Evolutionary conservation across 1,140 invertebrate genomes (phyloP).

Genomic region (Drosophila saltans): DNA sequence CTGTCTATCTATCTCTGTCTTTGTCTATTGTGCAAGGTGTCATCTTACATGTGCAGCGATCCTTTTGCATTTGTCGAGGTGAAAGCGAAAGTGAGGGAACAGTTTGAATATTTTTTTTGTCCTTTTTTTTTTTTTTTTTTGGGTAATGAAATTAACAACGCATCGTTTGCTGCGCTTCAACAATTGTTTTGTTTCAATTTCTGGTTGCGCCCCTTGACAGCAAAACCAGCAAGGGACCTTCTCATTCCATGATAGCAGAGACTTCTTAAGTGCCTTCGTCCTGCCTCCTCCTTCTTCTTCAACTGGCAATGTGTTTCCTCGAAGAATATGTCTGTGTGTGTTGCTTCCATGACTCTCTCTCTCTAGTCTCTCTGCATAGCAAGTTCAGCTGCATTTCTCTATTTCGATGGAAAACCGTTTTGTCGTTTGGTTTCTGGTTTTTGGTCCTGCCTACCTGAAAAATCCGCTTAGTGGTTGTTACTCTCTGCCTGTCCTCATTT

Average conservation of each 20-base stretch:
- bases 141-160: constrained; percentile 77
- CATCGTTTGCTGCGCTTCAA: constrained; percentile 74
- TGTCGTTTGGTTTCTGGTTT: constrained; percentile 8
- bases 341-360: neutral
- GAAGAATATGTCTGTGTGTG: constrained; percentile 25
- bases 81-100: constrained; percentile 71
- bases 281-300: neutral
- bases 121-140: constrained; percentile 27
- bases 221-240: constrained; percentile 22
- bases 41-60: constrained; percentile 61
- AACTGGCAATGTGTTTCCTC: constrained; percentile 40
- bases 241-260: neutral
- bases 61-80: constrained; percentile 10
- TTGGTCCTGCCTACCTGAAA: constrained; percentile 63
- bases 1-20: constrained; percentile 1
- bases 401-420: constrained; percentile 37
- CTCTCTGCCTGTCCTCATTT: constrained; percentile 47
- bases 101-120: constrained; percentile 35
- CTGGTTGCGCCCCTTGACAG: constrained; percentile 58
- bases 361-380: neutral
- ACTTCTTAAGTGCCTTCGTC: constrained; percentile 42
- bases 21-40: constrained; percentile 54
- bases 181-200: constrained; percentile 80
- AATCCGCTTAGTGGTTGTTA: constrained; percentile 71
- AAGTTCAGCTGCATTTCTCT: constrained; percentile 40